Base-by-base conservation (phyloP, 1,140 invertebrate species). In the Chrysomallon squamiferum region DNA sequence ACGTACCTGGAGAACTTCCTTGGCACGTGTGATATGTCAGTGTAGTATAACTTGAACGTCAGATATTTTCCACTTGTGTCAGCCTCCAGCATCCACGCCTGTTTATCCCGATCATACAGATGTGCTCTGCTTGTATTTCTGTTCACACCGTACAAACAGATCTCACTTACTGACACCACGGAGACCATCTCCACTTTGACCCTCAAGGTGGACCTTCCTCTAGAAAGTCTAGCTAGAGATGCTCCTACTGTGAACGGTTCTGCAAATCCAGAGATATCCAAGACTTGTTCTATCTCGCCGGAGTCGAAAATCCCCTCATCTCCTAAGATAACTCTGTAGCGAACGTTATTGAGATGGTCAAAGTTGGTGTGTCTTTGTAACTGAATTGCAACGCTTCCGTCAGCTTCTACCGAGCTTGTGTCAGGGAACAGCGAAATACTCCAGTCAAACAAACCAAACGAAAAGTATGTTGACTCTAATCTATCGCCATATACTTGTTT, bases 401-500 rank as follows among this genome's bases (percentile, higher is more conserved):
- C 76, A 2, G 71, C 76, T 45, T 90, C 90, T 27, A 66, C 58
- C 3, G 72, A 70, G 52, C 75, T 76, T 30, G 72, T 74, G 61
- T 75, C 89, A 0, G 92, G 92, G 73, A 89, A 91, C 13, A 93
- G 88, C 0, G 90, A 89, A 7, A 95, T 84, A 70, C 92, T 93
- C 93, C 93, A 95, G 73, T 95, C 93, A 78, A 93, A 94, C 13
- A 92, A 91, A 4, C 92, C 91, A 74, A 92, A 93, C 0, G 89
- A 87, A 78, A 93, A 93, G 74, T 91, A 92, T 11, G 87, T 87
- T 0, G 91, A 91, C 77, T 93, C 91, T 45, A 92, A 75, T 69
- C 91, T 87, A 35, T 89, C 77, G 15, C 66, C 65, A 59, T 73
- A 71, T 7, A 65, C 62, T 32, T 73, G 68, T 29, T 71, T 61